Percentiles rank a stretch among this genome's conserved stretches.
Conservation (phyloP, 1,140 invertebrate genomes). For the Bacillus rossius region DNA sequence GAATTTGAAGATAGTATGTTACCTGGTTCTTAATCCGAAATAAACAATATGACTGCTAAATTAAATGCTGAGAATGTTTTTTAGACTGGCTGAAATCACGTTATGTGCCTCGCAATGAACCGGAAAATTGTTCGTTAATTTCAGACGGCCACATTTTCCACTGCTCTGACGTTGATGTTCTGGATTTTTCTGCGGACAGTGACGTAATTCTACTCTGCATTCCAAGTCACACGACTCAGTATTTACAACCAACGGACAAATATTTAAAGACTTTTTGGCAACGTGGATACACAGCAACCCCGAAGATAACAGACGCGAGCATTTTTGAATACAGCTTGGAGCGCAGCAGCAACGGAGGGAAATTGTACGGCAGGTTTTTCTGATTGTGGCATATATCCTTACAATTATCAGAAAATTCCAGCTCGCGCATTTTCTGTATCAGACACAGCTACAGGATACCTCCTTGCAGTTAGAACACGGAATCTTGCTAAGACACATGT, state of each 20-base stretch:
- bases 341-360: constrained; percentile 13
- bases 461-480: no score
- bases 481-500: no score
- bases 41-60: constrained; percentile 30
- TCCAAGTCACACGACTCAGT: constrained; percentile 38
- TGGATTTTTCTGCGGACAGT: constrained; percentile 34
- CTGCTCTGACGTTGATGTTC: constrained; percentile 25
- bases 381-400: no score
- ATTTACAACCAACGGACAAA: constrained; percentile 35
- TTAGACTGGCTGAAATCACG: constrained; percentile 37
- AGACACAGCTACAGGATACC: no score
- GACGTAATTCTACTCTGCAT: constrained; percentile 36
- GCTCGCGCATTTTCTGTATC: no score
- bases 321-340: constrained; percentile 24
- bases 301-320: neutral
- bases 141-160: constrained; percentile 33
- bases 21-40: constrained; percentile 9
- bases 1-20: neutral
- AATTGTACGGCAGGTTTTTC: no score
- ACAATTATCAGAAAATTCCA: no score
- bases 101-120: constrained; percentile 32
- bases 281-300: no score
- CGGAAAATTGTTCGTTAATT: constrained; percentile 27
- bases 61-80: constrained; percentile 33
- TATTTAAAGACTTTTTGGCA: no score